phyloP scores from a whole-genome alignment of 2,797 vertebrate genomes.

The Phataginus tetradactyla region DNA sequence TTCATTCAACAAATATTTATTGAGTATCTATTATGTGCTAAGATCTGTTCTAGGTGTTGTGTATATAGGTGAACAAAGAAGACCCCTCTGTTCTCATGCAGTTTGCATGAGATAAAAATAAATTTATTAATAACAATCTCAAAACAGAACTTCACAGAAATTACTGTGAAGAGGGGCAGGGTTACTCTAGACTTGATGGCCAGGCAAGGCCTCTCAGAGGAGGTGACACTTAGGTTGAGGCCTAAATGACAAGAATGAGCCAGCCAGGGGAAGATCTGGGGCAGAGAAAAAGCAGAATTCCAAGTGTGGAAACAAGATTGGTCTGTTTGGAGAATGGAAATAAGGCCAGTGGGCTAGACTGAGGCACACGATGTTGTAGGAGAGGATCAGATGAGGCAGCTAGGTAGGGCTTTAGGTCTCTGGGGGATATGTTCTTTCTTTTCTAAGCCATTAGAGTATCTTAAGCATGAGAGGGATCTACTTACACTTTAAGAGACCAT shows the following conservation, averaged over 20 bases:
- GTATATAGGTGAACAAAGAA: not conserved
- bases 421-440: not conserved
- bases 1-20: not conserved
- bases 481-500: constrained; percentile 30
- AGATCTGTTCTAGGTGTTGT: not conserved
- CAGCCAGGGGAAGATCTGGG: not conserved
- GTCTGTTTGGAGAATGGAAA: not conserved
- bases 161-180: not conserved
- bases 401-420: not conserved
- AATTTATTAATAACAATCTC: not conserved
- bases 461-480: not conserved
- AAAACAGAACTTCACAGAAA: constrained; percentile 12
- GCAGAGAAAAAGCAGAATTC: not conserved
- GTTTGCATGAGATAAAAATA: not conserved
- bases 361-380: rapidly evolving
- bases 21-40: not conserved
- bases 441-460: not conserved
- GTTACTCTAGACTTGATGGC: not conserved
- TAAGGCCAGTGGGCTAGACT: too few species aligned
- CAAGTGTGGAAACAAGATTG: not conserved
- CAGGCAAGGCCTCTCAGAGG: not conserved
- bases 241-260: not conserved
- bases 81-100: not conserved
- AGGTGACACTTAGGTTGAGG: not conserved
- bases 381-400: not conserved